Percentiles rank a stretch among this genome's conserved stretches.
Conservation (phyloP, 2,888 invertebrate species). For the Tetramorium bicarinatum region DNA sequence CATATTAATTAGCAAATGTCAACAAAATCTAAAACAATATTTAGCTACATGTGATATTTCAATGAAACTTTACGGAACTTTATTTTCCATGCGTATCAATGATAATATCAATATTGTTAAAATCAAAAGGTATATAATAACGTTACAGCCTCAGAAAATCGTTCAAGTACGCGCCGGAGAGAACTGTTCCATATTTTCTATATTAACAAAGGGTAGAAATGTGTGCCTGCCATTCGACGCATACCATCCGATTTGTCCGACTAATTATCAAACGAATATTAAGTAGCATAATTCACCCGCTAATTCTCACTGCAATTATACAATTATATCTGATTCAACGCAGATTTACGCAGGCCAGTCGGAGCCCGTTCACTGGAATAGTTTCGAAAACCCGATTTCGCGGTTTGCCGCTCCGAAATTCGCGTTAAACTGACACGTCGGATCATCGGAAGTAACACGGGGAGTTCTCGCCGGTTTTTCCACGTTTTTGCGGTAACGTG, state of each 20-base stretch:
- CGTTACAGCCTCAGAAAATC: not conserved
- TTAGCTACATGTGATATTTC: too few relatives aligned
- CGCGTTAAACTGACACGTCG: slow-evolving; percentile 46
- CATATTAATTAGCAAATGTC: not conserved
- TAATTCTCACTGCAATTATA: slow-evolving; percentile 24
- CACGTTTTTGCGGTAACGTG: slow-evolving; percentile 42
- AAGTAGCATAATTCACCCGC: slow-evolving; percentile 37
- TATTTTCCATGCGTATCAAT: not conserved
- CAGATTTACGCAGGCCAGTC: slow-evolving; percentile 7
- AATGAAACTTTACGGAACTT: too few relatives aligned
- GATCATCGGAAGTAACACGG: slow-evolving; percentile 50
- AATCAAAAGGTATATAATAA: not conserved
- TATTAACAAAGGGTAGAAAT: not conserved
- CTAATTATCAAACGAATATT: slow-evolving; percentile 4
- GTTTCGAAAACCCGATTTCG: slow-evolving; percentile 61
- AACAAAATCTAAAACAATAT: not conserved
- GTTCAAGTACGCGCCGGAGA: not conserved
- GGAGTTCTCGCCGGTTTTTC: slow-evolving; percentile 40
- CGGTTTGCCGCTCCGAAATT: slow-evolving; percentile 51
- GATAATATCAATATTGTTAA: not conserved
- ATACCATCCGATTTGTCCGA: not conserved
- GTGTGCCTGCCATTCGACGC: not conserved
- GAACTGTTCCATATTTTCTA: not conserved
- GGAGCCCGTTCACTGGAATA: slow-evolving; percentile 21
- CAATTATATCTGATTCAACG: slow-evolving; percentile 41